These are phyloP conservation scores for Sarcophilus harrisii DNA, from an alignment of 2,797 vertebrate species.

Conservation along the genomic window DNA sequence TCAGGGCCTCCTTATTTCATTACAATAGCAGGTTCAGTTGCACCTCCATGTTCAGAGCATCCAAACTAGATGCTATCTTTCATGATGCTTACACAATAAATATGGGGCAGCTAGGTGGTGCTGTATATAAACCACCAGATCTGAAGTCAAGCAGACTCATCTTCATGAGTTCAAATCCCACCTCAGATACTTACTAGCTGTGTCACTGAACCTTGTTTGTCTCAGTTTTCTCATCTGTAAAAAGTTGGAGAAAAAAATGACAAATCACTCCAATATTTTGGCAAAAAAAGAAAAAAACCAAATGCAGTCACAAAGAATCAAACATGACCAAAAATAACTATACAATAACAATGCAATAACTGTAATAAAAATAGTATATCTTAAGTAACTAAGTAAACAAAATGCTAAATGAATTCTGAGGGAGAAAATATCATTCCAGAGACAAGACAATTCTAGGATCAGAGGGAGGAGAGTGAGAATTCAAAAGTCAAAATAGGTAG, in stretches of 20 bases:
- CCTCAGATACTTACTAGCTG: neutral
- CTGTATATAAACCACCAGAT: neutral
- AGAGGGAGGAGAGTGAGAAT: neutral
- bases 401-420: neutral
- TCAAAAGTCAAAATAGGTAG: neutral
- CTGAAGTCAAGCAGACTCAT: neutral
- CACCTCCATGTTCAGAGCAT: neutral
- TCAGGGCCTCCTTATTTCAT: neutral
- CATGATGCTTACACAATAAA: neutral
- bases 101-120: neutral
- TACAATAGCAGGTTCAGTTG: neutral
- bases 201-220: neutral
- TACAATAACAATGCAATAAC: too few species aligned
- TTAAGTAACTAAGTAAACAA: neutral
- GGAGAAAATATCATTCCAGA: neutral
- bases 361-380: neutral
- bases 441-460: neutral
- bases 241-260: neutral
- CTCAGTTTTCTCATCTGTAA: neutral
- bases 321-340: neutral
- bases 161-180: neutral
- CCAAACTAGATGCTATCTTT: neutral
- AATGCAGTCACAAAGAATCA: neutral
- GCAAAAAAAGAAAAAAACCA: neutral
- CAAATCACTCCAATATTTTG: neutral